These are phyloP conservation scores for Iphiclides podalirius DNA, from an alignment of 2,888 invertebrate species.

Conservation along the genomic window DNA sequence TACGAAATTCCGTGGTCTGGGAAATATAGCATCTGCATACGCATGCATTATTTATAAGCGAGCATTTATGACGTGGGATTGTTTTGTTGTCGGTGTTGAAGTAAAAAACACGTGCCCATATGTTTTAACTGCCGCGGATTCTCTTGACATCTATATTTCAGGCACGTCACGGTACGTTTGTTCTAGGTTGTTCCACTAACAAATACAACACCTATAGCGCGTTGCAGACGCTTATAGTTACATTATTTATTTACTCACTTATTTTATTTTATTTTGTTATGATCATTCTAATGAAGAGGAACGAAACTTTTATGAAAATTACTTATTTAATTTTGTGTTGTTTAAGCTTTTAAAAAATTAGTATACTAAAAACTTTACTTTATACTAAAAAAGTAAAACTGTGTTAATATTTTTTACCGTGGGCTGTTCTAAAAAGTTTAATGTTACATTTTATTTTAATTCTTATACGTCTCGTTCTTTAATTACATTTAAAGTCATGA, in stretches of 20 bases:
- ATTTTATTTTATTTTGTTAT: too few relatives aligned
- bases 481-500: too few relatives aligned
- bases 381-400: too few relatives aligned
- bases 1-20: slow-evolving; percentile 1
- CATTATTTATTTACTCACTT: neutral
- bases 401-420: too few relatives aligned
- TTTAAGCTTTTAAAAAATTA: too few relatives aligned
- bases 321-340: too few relatives aligned
- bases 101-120: slow-evolving; percentile 1
- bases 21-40: slow-evolving; percentile 8
- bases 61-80: neutral
- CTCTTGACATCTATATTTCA: slow-evolving; percentile 8
- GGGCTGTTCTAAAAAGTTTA: too few relatives aligned
- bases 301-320: too few relatives aligned
- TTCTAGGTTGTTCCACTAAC: slow-evolving; percentile 10
- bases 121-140: slow-evolving; percentile 8
- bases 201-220: slow-evolving; percentile 3
- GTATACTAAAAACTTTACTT: too few relatives aligned
- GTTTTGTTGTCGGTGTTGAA: slow-evolving; percentile 1
- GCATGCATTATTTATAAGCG: slow-evolving; percentile 4
- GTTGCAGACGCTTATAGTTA: slow-evolving; percentile 1
- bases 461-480: too few relatives aligned
- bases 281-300: too few relatives aligned
- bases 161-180: slow-evolving; percentile 6
- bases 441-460: too few relatives aligned